phyloP scores from a whole-genome alignment of 2,797 vertebrate species.

The Agapornis canus region DNA sequence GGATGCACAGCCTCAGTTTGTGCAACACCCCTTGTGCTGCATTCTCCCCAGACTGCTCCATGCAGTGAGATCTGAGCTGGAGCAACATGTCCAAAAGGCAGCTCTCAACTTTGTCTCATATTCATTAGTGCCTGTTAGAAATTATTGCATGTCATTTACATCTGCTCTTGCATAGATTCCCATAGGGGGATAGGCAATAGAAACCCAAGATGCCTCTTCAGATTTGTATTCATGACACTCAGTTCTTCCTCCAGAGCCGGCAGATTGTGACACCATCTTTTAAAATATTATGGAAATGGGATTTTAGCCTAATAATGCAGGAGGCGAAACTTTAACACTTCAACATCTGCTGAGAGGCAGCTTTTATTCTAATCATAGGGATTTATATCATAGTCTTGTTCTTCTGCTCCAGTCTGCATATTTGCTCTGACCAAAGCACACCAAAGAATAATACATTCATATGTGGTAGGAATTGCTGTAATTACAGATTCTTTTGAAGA shows the following conservation, averaged over 20 bases:
- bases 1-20: neutral
- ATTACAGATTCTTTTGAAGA: slow-evolving; percentile 30
- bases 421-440: slow-evolving; percentile 21
- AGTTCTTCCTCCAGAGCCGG: neutral
- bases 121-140: neutral
- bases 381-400: slow-evolving; percentile 34
- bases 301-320: slow-evolving; percentile 25
- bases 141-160: neutral
- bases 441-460: slow-evolving; percentile 42
- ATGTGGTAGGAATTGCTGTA: neutral
- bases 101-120: neutral
- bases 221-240: slow-evolving; percentile 2
- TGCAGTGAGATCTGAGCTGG: fast-evolving
- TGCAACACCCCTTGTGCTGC: neutral
- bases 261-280: slow-evolving; percentile 17
- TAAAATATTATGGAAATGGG: slow-evolving; percentile 31
- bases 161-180: neutral
- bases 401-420: slow-evolving; percentile 6
- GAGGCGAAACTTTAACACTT: slow-evolving; percentile 4
- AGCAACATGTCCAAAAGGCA: neutral
- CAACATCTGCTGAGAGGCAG: slow-evolving; percentile 36
- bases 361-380: slow-evolving; percentile 44
- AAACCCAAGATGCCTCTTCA: neutral
- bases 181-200: neutral
- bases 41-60: neutral